These are phyloP conservation scores for Ennomos quercinarius DNA, from an alignment of 2,888 invertebrate genomes.

Conservation along the genomic window DNA sequence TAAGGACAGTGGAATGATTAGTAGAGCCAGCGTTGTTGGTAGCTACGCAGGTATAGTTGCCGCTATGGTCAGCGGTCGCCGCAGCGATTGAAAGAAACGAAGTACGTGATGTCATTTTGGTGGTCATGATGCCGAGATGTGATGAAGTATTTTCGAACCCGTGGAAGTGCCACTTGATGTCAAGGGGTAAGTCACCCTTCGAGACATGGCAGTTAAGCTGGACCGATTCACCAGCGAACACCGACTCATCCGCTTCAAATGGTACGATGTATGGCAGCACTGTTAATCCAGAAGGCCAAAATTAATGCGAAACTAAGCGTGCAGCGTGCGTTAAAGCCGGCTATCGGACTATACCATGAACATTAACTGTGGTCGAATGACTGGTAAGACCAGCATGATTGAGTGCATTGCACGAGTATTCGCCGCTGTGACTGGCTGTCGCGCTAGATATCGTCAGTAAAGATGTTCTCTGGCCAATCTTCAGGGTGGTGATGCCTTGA, in stretches of 20 bases:
- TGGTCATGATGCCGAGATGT: conserved; percentile 87
- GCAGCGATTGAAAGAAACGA: conserved; percentile 91
- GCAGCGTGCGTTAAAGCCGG: conserved; percentile 75
- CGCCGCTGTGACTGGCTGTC: conserved; percentile 88
- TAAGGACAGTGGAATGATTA: conserved; percentile 87
- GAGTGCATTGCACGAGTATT: conserved; percentile 89
- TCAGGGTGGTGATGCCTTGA: conserved; percentile 84
- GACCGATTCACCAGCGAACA: conserved; percentile 89
- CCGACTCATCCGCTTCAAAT: conserved; percentile 87
- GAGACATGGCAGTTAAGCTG: conserved; percentile 89
- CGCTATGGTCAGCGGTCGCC: conserved; percentile 89
- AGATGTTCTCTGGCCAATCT: conserved; percentile 87
- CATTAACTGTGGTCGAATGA: conserved; percentile 87
- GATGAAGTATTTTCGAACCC: conserved; percentile 85
- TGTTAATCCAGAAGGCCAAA: conserved; percentile 82
- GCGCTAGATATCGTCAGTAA: conserved; percentile 87
- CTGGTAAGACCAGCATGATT: conserved; percentile 88
- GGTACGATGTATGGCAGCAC: conserved; percentile 89
- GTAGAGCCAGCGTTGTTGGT: conserved; percentile 89
- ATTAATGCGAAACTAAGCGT: conserved; percentile 78
- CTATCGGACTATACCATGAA: conserved; percentile 86
- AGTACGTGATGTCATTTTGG: conserved; percentile 87
- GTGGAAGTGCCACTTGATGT: conserved; percentile 91
- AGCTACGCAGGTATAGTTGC: conserved; percentile 91
- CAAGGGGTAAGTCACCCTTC: conserved; percentile 91